Evolutionary conservation across 2,113 vertebrate species (phyloP).

Genomic region (Gobius niger): DNA sequence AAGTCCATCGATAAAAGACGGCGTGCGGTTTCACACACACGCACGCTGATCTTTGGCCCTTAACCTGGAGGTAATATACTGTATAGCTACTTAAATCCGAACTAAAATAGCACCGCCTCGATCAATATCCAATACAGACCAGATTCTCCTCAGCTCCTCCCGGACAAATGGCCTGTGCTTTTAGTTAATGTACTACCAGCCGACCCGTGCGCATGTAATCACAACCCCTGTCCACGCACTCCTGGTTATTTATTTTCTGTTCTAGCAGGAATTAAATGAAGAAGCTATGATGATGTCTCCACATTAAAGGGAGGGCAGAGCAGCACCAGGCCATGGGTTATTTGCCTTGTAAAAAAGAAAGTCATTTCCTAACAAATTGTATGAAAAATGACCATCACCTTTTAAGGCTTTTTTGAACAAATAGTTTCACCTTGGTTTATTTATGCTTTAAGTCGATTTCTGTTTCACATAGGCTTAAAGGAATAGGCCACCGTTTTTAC

Average conservation of each 20-base stretch:
- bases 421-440: too few relatives aligned
- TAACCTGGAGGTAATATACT: conserved; percentile 1
- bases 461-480: too few relatives aligned
- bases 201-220: not conserved
- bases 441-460: too few relatives aligned
- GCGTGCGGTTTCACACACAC: not conserved
- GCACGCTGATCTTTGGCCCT: not conserved
- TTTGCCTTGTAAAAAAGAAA: too few relatives aligned
- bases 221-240: not conserved
- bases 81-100: conserved; percentile 4
- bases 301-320: too few relatives aligned
- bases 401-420: too few relatives aligned
- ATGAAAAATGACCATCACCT: too few relatives aligned
- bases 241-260: not conserved
- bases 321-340: too few relatives aligned
- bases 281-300: too few relatives aligned
- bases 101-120: not conserved
- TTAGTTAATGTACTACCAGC: not conserved
- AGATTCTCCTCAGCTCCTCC: not conserved
- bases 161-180: not conserved
- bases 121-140: not conserved
- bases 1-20: not conserved
- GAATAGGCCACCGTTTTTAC: too few relatives aligned
- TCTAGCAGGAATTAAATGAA: too few relatives aligned
- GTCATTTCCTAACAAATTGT: too few relatives aligned